Evolutionary conservation across 2,113 vertebrate genomes (phyloP), one percentile per base, ranked within the genome.

Genomic region (Eulacestoma nigropectus): DNA sequence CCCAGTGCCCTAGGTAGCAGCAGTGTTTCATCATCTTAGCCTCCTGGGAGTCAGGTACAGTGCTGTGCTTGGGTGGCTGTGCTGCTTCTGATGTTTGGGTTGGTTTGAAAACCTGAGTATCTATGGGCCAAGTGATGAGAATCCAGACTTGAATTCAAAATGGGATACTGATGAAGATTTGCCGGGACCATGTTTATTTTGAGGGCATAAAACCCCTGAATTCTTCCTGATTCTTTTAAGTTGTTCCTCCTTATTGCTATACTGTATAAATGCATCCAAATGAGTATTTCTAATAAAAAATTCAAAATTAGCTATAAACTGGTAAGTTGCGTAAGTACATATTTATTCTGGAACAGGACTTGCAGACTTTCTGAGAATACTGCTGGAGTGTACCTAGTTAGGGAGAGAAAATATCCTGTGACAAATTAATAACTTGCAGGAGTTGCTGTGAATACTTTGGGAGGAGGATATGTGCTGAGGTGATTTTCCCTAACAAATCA

Each of bases 281-380:
- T 37, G 7, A 26, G 8, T 57, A 53, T 59, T 86, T 92, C 22
- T 29, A 56, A 17, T 41, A 57, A 77, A 52, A 84, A 84, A 46
- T 9, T 50, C 22, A 42, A 39, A 68, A 72, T 56, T 3, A 12
- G 12, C 39, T 70, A 5, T 50, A 67, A 89, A 62, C 25, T 74
- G 7, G 41, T 33, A 37, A 74, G 18, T 82, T 23, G 10, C 1
- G 0, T 41, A 81, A 62, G 11, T 52, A 25, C 0, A 0, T 59
- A 21, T 64, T 89, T 19, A 35, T 84, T 53, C 22, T 88, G 75
- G 50, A 88, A n/a, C 7, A 44, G 39, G 15, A 16, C 63, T 87
- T 89, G 69, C 80, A 75, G 35, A 41, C 25, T 10, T 79, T 57
- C 35, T 57, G 55, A 79, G 35, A 80, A 57, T 50, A 39, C 21